Conservation (phyloP, 2,888 invertebrate genomes). For the Harpagoxenus sublaevis region DNA sequence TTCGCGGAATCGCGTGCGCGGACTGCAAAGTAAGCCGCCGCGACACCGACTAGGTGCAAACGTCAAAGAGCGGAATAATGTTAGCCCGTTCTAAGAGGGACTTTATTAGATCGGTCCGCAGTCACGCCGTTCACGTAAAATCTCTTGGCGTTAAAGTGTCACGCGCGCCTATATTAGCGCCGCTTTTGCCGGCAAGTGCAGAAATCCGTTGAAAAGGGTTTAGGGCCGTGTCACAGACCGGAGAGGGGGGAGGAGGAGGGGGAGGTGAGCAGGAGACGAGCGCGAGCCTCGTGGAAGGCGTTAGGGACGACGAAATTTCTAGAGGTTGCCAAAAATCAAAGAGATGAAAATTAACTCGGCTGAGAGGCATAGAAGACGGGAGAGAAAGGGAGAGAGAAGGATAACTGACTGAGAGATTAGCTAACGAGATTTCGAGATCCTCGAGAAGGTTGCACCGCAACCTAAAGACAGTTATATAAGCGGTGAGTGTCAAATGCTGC, state of each 20-base stretch:
- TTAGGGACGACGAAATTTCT: constrained; percentile 63
- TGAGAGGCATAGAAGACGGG: constrained; percentile 55
- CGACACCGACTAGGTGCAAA: constrained; percentile 75
- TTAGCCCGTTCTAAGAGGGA: constrained; percentile 72
- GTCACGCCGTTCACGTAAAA: constrained; percentile 79
- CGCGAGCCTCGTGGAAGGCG: constrained; percentile 43
- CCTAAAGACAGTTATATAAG: constrained; percentile 69
- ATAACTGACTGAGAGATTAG: constrained; percentile 72
- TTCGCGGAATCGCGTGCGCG: constrained; percentile 60
- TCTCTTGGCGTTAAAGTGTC: constrained; percentile 79
- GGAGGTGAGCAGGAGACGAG: constrained; percentile 26
- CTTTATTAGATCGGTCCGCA: constrained; percentile 83
- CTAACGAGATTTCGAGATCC: constrained; percentile 77
- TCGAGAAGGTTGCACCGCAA: constrained; percentile 54
- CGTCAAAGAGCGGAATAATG: constrained; percentile 82
- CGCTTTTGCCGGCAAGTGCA: constrained; percentile 67
- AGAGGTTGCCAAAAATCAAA: constrained; percentile 84
- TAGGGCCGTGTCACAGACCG: constrained; percentile 57
- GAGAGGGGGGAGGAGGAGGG: constrained; percentile 7
- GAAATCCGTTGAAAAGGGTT: constrained; percentile 70
- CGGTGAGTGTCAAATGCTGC: constrained; percentile 59
- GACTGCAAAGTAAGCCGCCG: constrained; percentile 65
- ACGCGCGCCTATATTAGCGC: constrained; percentile 71
- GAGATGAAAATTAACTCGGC: constrained; percentile 82
- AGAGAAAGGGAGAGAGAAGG: constrained; percentile 31